Evolutionary conservation across 1,140 invertebrate genomes (phyloP).

Genomic region (Coenobita brevimanus): DNA sequence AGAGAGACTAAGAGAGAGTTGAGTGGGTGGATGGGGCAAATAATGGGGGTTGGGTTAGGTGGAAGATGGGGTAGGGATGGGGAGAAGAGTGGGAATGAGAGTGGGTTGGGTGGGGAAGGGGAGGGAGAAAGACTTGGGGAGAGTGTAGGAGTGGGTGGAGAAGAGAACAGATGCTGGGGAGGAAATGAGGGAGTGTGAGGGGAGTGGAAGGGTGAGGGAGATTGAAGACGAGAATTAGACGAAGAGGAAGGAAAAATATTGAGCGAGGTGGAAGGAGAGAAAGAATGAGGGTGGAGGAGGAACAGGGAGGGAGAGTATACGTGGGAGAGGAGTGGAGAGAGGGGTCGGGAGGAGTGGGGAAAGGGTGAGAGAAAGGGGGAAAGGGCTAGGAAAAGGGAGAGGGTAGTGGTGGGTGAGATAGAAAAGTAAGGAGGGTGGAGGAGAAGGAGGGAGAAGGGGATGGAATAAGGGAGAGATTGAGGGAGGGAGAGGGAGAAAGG

Average conservation of each 20-base stretch:
- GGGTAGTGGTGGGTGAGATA: too few relatives aligned
- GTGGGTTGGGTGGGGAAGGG: not conserved
- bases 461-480: not conserved
- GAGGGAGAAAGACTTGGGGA: not conserved
- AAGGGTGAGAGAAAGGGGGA: too few relatives aligned
- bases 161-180: not conserved
- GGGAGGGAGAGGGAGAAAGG: not conserved
- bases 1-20: too few relatives aligned
- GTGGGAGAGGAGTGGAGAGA: too few relatives aligned
- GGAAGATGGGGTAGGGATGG: too few relatives aligned
- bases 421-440: not conserved
- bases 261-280: not conserved
- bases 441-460: not conserved
- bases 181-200: not conserved
- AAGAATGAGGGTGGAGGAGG: not conserved
- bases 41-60: too few relatives aligned
- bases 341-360: too few relatives aligned
- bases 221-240: not conserved
- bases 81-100: too few relatives aligned
- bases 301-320: too few relatives aligned
- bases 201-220: not conserved
- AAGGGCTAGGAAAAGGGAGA: too few relatives aligned
- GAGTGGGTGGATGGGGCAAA: too few relatives aligned
- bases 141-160: not conserved
- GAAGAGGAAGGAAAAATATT: not conserved